Evolutionary conservation across 2,888 invertebrate genomes (phyloP).

Genomic region (Limulus polyphemus): DNA sequence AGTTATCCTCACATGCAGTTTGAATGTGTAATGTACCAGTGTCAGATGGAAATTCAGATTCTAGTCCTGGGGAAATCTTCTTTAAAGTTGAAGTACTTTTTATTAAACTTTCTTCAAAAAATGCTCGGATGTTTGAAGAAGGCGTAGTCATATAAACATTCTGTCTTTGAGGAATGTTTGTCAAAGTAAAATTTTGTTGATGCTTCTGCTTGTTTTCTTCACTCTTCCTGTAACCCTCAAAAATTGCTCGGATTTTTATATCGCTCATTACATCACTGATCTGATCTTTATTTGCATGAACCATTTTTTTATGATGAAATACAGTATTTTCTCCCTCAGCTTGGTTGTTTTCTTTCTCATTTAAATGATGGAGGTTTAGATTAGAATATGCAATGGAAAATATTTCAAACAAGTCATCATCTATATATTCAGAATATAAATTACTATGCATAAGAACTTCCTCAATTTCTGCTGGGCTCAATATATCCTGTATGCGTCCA

Average conservation of each 20-base stretch:
- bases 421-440: slow-evolving; percentile 30
- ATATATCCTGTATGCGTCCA: slow-evolving; percentile 32
- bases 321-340: slow-evolving; percentile 5
- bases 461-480: slow-evolving; percentile 32
- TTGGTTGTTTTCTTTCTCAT: neutral
- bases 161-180: neutral
- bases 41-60: neutral
- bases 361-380: too few species aligned
- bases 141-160: neutral
- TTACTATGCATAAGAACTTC: slow-evolving; percentile 33
- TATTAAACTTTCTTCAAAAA: slow-evolving; percentile 2
- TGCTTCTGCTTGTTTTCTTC: neutral
- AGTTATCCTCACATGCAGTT: neutral
- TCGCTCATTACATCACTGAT: slow-evolving; percentile 3
- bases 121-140: neutral
- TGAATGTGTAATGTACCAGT: neutral
- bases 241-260: slow-evolving; percentile 6
- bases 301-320: slow-evolving; percentile 4
- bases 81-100: slow-evolving; percentile 1
- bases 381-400: slow-evolving; percentile 10
- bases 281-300: neutral
- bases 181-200: neutral
- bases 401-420: slow-evolving; percentile 31
- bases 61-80: neutral
- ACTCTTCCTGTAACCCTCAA: slow-evolving; percentile 5